phyloP scores from a whole-genome alignment of 2,113 vertebrate species.

The Oxygymnocypris stewartii region DNA sequence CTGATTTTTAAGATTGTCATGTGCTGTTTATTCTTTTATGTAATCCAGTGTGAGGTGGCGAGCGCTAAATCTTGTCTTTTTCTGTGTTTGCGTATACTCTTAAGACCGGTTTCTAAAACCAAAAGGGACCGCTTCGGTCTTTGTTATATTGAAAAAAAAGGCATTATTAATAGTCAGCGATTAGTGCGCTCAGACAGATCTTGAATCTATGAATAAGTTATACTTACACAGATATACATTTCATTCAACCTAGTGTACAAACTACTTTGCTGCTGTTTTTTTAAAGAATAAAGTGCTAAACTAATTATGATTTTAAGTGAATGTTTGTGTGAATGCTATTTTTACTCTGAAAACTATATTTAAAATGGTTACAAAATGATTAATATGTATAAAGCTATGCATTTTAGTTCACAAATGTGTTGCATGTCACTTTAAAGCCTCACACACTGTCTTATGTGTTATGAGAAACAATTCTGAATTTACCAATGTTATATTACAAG shows the following conservation, averaged over 20 bases:
- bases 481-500: background rate
- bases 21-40: conserved; percentile 41
- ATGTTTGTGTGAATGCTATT: background rate
- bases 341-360: background rate
- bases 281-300: conserved; percentile 53
- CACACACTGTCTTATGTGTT: background rate
- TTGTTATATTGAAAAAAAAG: background rate
- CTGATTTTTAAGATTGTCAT: conserved; percentile 43
- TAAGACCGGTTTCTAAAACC: background rate
- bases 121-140: conserved; percentile 26
- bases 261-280: conserved; percentile 48
- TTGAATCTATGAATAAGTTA: background rate
- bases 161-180: background rate
- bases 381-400: no score
- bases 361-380: no score
- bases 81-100: conserved; percentile 28
- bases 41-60: conserved; percentile 10
- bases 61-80: conserved; percentile 25
- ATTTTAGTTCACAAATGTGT: background rate
- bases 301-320: background rate
- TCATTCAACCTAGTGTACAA: conserved; percentile 25
- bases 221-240: background rate
- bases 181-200: background rate
- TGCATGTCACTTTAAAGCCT: background rate
- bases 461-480: background rate